Conservation (phyloP, 2,888 invertebrate genomes). For the Synergus japonicus region DNA sequence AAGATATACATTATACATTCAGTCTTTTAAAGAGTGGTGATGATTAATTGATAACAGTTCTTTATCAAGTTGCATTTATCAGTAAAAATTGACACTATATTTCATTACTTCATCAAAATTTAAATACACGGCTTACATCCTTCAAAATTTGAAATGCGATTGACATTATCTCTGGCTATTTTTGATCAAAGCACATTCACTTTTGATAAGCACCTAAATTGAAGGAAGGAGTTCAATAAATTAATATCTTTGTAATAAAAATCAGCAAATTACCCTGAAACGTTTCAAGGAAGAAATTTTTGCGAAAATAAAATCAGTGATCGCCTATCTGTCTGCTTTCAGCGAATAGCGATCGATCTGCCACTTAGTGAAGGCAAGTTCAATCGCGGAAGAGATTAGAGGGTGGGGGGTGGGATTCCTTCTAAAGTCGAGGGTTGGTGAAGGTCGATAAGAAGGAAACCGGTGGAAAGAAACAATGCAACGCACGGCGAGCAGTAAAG, state of each 20-base stretch:
- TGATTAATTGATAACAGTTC: neutral
- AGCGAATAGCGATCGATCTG: constrained; percentile 16
- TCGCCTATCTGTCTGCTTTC: constrained; percentile 5
- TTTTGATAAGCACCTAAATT: too few relatives aligned
- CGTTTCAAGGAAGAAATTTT: neutral
- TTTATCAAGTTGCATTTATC: neutral
- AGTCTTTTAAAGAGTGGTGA: neutral
- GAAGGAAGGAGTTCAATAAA: too few relatives aligned
- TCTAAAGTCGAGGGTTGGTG: constrained; percentile 33
- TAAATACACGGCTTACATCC: too few relatives aligned
- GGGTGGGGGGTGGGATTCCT: constrained; percentile 24
- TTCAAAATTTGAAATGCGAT: neutral
- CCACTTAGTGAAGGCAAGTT: constrained; percentile 32
- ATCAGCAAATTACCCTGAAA: too few relatives aligned
- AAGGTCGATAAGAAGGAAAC: constrained; percentile 38
- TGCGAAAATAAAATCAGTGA: neutral
- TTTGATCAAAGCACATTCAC: too few relatives aligned
- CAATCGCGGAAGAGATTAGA: constrained; percentile 19
- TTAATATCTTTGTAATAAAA: too few relatives aligned
- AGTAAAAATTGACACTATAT: neutral
- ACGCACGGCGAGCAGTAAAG: constrained; percentile 63
- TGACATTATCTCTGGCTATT: too few relatives aligned
- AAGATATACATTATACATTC: neutral
- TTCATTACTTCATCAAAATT: neutral
- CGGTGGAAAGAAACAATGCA: constrained; percentile 61